phyloP scores from a whole-genome alignment of 2,888 invertebrate species.

The Diplolepis rosae region DNA sequence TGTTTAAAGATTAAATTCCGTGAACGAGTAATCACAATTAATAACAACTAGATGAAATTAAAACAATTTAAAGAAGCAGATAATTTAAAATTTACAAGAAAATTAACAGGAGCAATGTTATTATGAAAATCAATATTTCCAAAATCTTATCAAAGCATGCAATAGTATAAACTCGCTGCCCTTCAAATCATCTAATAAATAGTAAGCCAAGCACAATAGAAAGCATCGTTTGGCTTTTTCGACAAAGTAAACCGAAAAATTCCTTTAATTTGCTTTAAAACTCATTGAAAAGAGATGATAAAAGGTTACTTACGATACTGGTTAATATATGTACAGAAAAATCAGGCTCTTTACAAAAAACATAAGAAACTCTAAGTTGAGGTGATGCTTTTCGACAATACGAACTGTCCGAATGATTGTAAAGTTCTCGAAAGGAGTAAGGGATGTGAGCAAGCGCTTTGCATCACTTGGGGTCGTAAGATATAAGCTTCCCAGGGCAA shows the following conservation, averaged over 20 bases:
- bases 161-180: too few species aligned
- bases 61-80: too few species aligned
- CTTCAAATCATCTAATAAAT: background rate
- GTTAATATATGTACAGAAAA: background rate
- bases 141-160: too few species aligned
- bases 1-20: too few species aligned
- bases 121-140: too few species aligned
- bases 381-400: background rate
- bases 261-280: background rate
- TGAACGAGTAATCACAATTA: too few species aligned
- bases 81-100: too few species aligned
- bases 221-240: background rate
- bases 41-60: too few species aligned
- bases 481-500: slow-evolving; percentile 1
- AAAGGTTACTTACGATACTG: slow-evolving; percentile 16
- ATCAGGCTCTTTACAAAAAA: slow-evolving; percentile 22
- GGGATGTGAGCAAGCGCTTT: slow-evolving; percentile 43
- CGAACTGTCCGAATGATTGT: background rate
- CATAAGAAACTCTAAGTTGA: background rate
- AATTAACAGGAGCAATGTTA: too few species aligned
- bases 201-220: background rate
- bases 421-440: slow-evolving; percentile 1
- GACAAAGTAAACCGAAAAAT: background rate
- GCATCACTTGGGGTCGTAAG: slow-evolving; percentile 29
- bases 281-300: slow-evolving; percentile 13